Conservation (phyloP, 2,888 invertebrate species). For the Entomobrya proxima region DNA sequence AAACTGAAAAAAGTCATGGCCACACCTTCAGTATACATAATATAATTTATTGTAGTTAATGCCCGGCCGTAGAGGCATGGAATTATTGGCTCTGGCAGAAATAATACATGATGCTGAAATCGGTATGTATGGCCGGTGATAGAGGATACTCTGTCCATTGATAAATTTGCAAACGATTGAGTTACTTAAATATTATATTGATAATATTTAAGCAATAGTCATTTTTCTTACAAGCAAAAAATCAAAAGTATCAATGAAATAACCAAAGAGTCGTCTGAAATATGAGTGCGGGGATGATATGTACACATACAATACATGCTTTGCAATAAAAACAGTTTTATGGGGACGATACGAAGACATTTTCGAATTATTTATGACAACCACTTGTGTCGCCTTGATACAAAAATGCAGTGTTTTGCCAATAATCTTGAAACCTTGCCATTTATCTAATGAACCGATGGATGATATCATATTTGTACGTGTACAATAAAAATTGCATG, state of each 20-base stretch:
- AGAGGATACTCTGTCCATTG: neutral
- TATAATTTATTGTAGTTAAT: constrained; percentile 45
- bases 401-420: neutral
- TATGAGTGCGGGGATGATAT: neutral
- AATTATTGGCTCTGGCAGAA: constrained; percentile 10
- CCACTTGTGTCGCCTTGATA: constrained; percentile 1
- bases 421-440: constrained; percentile 57
- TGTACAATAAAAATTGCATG: neutral
- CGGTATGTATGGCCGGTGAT: neutral
- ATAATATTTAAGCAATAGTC: neutral
- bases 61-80: neutral
- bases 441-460: constrained; percentile 58
- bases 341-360: neutral
- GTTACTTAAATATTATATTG: neutral
- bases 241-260: neutral
- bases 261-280: neutral
- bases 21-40: constrained; percentile 35
- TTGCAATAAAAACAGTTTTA: neutral
- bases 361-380: constrained; percentile 41
- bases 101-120: neutral
- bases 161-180: neutral
- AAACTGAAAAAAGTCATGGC: constrained; percentile 43
- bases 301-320: neutral
- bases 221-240: neutral
- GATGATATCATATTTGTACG: constrained; percentile 32